Evolutionary conservation across 2,797 vertebrate genomes (phyloP), one percentile per base, ranked within the genome.

Genomic region (Dermochelys coriacea): DNA sequence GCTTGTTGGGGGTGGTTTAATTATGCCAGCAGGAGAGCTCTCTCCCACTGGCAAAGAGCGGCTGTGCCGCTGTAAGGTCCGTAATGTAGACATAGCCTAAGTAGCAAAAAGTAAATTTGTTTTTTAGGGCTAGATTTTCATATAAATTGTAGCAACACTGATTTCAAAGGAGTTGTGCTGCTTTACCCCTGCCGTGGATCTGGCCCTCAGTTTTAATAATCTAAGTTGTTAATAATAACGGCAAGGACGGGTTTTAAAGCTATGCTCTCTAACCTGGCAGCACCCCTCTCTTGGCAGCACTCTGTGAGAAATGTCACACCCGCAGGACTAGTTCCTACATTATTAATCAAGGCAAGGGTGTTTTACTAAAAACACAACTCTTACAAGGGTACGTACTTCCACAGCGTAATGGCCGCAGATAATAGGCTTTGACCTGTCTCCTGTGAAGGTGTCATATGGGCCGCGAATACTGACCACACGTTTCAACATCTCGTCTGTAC

Each of bases 391-490:
- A 94, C 93, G 3, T 87, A 99, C 98, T 95, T 97, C 97, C 49
- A n/a, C 25, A 27, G 97, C 78, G 10, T 90, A 98, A 91, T 97
- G 94, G 57, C 98, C 98, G 4, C 93, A 94, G 5, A 68, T 31
- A 5, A 96, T 41, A 2, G 96, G 97, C 89, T 96, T 96, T 51
- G 81, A 84, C 55, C 95, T 93, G 25, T 93, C 87, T 4, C 97
- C 91, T 0, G 94, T 97, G 96, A 98, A 98, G 25, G 71, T 64
- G 77, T 98, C 97, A n/a, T 97, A 97, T 5, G 97, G 97, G 2
- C 98, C 92, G 1, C 96, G 93, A n/a, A 91, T 92, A 21, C 97
- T 95, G 34, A 89, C 59, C 0, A 52, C 61, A 29, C 18, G 68
- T 31, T 31, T 83, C 96, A 98, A 45, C 55, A 82, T 83, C 19